These are phyloP conservation scores for Paralichthys olivaceus DNA, from an alignment of 2,113 vertebrate species.

Conservation along the genomic window DNA sequence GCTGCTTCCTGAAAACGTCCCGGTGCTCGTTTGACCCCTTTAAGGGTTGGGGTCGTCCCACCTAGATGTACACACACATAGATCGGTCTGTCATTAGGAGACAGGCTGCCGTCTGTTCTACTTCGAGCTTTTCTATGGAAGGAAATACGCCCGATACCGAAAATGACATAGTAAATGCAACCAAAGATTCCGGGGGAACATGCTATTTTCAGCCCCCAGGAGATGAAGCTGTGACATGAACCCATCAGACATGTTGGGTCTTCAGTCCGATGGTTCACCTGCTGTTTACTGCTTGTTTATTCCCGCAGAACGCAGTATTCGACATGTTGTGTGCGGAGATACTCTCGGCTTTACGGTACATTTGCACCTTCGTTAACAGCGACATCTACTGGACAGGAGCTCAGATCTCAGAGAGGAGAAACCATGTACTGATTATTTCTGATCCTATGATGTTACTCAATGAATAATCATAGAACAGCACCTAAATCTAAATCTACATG, in stretches of 20 bases:
- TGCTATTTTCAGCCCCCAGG: not conserved
- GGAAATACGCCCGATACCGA: not conserved
- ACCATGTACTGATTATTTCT: too few species aligned
- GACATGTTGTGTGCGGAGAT: not conserved
- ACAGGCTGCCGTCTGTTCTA: not conserved
- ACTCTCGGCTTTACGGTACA: not conserved
- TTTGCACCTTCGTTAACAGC: not conserved
- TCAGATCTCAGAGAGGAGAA: not conserved
- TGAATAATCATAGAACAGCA: too few species aligned
- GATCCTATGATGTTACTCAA: too few species aligned
- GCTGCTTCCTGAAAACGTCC: conserved; percentile 48
- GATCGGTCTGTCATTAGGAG: not conserved
- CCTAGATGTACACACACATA: not conserved
- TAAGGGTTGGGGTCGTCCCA: not conserved
- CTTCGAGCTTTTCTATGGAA: not conserved
- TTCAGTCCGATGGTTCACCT: not conserved
- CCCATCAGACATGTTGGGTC: not conserved
- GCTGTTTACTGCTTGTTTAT: too few species aligned
- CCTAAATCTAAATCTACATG: too few species aligned
- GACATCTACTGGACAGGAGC: not conserved
- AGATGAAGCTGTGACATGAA: not conserved
- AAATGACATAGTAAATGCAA: not conserved
- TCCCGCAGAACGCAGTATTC: not conserved
- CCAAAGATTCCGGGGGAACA: not conserved
- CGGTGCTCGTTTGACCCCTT: conserved; percentile 32